Base-by-base conservation (phyloP, 2,888 invertebrate genomes). In the Hirtodrosophila cameraria region DNA sequence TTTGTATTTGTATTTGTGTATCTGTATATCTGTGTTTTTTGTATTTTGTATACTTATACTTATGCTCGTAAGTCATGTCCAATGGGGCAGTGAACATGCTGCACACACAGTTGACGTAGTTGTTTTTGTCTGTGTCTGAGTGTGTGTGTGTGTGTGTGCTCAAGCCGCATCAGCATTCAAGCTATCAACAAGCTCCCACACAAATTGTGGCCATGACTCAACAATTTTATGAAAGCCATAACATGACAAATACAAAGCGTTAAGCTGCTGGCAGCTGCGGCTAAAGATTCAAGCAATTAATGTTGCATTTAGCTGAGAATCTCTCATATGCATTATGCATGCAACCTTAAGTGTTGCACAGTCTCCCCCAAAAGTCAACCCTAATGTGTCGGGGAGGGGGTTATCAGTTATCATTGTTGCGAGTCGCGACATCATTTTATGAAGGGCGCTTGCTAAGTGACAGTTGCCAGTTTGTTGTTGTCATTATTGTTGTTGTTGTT, bases 141-240 rank as follows among this genome's bases (percentile, higher is more conserved):
- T n/a, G n/a, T n/a, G n/a, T n/a, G 13, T 30, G 18, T 18, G 23
- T 30, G 25, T 41, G 49, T 59, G 38, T 53, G 41, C 33, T 54
- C 38, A 54, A 58, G 76, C 48, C 57, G 49, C 67, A 62, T 55
- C 53, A 53, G 36, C 60, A 74, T 46, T n/a, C 52, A 62, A 65
- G 20, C 46, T 28, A 57, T 46, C 58, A 54, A 35, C 35, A 35
- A 33, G n/a, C 45, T 18, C 36, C 31, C 23, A 42, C 13, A 25
- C 33, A 50, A 39, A 38, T 50, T 58, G 35, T 6, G 49, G 11
- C 28, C 27, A 31, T 65, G 65, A 59, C 41, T 59, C 31, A 3
- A 18, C 33, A 6, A 15, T 65, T 59, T 59, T 38, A 13, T 46
- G 20, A 18, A 64, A 38, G 38, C 38, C 54, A 62, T 16, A 60